Percentiles rank a stretch among this genome's conserved stretches.
phyloP scores from a whole-genome alignment of 1,140 invertebrate species.

The Zaprionus nigranus region DNA sequence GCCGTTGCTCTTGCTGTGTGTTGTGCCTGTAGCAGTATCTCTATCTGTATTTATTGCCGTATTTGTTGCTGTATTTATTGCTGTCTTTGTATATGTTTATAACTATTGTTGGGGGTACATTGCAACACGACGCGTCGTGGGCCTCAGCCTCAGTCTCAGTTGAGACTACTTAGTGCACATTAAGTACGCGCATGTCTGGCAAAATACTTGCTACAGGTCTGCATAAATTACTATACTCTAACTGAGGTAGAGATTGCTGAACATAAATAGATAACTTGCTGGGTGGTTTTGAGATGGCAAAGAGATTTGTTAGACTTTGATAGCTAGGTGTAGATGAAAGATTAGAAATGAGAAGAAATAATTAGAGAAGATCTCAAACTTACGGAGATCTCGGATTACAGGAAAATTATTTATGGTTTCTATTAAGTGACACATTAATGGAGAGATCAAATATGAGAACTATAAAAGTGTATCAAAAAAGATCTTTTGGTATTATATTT shows the following conservation, averaged over 20 bases:
- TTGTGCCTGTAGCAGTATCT: constrained; percentile 5
- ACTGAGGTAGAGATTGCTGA: neutral
- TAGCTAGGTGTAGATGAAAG: neutral
- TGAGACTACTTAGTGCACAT: constrained; percentile 31
- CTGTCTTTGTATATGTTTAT: constrained; percentile 8
- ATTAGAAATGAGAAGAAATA: neutral
- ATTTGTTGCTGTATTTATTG: constrained; percentile 22
- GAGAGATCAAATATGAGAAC: too few relatives aligned
- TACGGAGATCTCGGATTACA: too few relatives aligned
- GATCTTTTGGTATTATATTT: too few relatives aligned
- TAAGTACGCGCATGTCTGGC: constrained; percentile 30
- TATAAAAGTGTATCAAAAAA: too few relatives aligned
- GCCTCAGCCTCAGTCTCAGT: neutral
- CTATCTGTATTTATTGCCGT: constrained; percentile 20
- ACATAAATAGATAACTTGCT: neutral
- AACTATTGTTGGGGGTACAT: constrained; percentile 30
- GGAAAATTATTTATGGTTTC: too few relatives aligned
- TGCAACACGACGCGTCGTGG: constrained; percentile 34
- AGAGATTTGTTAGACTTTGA: neutral
- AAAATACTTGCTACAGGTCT: constrained; percentile 16
- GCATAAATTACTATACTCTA: constrained; percentile 22
- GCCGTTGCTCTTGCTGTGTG: constrained; percentile 29
- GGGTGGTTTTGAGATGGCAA: neutral
- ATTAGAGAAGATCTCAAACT: too few relatives aligned
- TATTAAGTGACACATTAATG: too few relatives aligned